Conservation (phyloP, 2,797 vertebrate species). For the Aulostomus chinensis region DNA sequence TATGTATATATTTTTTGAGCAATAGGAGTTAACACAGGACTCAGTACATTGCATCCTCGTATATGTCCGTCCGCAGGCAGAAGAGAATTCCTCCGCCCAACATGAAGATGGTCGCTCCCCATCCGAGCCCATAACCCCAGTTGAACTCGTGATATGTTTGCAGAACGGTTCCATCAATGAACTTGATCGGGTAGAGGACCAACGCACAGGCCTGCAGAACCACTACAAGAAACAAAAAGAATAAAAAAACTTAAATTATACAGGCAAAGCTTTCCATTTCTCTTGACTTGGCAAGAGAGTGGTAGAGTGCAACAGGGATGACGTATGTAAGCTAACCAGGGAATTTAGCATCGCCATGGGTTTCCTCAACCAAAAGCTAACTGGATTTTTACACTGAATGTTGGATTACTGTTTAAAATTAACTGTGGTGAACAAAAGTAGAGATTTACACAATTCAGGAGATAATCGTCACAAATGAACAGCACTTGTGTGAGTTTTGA, state of each 20-base stretch:
- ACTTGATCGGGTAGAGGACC: conserved; percentile 86
- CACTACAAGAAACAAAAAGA: conserved; percentile 60
- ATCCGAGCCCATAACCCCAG: conserved; percentile 88
- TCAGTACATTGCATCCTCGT: conserved; percentile 83
- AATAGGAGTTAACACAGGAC: background rate
- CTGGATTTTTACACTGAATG: too few relatives aligned
- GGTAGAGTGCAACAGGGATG: too few relatives aligned
- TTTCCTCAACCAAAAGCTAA: too few relatives aligned
- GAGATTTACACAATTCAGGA: too few relatives aligned
- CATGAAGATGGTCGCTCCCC: conserved; percentile 88
- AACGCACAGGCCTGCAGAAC: conserved; percentile 86
- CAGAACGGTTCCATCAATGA: conserved; percentile 81
- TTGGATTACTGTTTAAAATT: too few relatives aligned
- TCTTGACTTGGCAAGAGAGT: background rate
- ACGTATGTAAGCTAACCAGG: too few relatives aligned
- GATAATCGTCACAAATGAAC: too few relatives aligned
- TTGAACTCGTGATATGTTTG: conserved; percentile 87
- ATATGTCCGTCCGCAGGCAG: conserved; percentile 83
- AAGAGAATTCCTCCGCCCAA: conserved; percentile 84
- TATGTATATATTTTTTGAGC: too few relatives aligned
- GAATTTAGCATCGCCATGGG: too few relatives aligned
- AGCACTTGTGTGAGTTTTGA: too few relatives aligned
- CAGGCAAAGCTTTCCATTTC: background rate
- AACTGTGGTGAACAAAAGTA: too few relatives aligned
- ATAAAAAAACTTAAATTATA: too few relatives aligned